These are phyloP conservation scores for Apantesis nais DNA, from an alignment of 2,888 invertebrate species.

Conservation along the genomic window DNA sequence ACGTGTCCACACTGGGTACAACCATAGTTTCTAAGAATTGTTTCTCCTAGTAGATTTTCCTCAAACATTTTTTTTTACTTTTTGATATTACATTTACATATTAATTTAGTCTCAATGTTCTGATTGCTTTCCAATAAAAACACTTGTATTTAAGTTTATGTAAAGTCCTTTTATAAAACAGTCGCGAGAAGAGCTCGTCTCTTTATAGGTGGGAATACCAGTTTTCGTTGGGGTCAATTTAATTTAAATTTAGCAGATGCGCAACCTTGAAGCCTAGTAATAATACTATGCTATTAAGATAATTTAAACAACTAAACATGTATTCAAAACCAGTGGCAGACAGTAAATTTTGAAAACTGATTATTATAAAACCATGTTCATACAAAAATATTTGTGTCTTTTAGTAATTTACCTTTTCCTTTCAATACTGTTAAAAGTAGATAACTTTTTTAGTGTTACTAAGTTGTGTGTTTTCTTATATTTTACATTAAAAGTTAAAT, in stretches of 20 bases:
- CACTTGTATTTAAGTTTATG: not conserved
- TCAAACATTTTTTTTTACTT: not conserved
- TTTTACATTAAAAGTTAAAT: not conserved
- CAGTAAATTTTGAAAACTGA: not conserved
- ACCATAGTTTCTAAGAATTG: not conserved
- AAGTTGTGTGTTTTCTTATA: not conserved
- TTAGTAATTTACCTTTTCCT: not conserved
- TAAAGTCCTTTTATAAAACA: not conserved
- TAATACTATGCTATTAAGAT: not conserved
- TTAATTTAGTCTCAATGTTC: not conserved
- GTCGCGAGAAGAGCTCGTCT: not conserved
- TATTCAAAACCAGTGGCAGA: not conserved
- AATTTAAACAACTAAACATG: not conserved
- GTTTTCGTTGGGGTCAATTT: slow-evolving; percentile 2
- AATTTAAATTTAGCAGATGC: slow-evolving; percentile 5
- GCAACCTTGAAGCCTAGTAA: slow-evolving; percentile 2
- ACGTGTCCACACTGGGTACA: not conserved
- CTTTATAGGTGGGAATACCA: not conserved
- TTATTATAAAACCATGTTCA: not conserved
- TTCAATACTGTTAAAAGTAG: not conserved
- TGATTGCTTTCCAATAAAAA: not conserved
- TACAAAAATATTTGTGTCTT: not conserved
- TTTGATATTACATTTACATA: not conserved
- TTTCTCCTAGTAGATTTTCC: not conserved
- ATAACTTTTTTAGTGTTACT: not conserved